Base-by-base conservation (phyloP, 2,113 vertebrate genomes). In the Phrynocephalus versicolor region DNA sequence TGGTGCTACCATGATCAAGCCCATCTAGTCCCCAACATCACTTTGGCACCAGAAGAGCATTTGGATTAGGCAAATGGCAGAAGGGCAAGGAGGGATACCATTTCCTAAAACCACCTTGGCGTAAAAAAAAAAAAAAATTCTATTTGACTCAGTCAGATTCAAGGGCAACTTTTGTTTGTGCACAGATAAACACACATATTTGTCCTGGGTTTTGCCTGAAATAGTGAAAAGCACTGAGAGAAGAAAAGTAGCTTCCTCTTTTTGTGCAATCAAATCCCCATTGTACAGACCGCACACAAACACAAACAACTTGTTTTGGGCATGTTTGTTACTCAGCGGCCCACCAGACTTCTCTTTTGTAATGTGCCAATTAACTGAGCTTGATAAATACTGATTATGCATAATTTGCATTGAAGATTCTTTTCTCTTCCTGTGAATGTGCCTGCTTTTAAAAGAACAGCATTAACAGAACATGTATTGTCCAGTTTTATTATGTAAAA, bases 331-430 rank as follows among this genome's bases (percentile, higher is more conserved):
- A 88, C 88, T 94, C 92, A 90, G 88, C 91, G 92, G 89, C 85
- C 86, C 87, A 88, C 80, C 88, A 95, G 94, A 93, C 89, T 87
- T 72, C 82, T 94, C 89, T 87, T 94, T 92, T 87, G 93, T 94
- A 91, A 86, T 91, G 84, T 93, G 92, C 88, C 90, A 92, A 93
- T 95, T 94, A 95, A 93, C 93, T 84, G 89, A 92, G 88, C 91
- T 89, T 94, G 92, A 93, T 94, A 94, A 95, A 94, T 89, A 94
- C 93, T 93, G 89, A 93, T 95, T 95, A 94, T 90, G 92, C 90
- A 89, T 94, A 88, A 93, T 94, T 92, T 93, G 92, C 73, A 60
- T 58, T 51, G 41, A 85, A 72, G 27, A 79, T 37, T 27, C 89
- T 18, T 82, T 75, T 85, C 55, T 81, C 71, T 82, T 35, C 60